Percentiles rank a stretch among this genome's conserved stretches.
Evolutionary conservation across 2,888 invertebrate genomes (phyloP).

Genomic region (Orthonychiurus folsomi): DNA sequence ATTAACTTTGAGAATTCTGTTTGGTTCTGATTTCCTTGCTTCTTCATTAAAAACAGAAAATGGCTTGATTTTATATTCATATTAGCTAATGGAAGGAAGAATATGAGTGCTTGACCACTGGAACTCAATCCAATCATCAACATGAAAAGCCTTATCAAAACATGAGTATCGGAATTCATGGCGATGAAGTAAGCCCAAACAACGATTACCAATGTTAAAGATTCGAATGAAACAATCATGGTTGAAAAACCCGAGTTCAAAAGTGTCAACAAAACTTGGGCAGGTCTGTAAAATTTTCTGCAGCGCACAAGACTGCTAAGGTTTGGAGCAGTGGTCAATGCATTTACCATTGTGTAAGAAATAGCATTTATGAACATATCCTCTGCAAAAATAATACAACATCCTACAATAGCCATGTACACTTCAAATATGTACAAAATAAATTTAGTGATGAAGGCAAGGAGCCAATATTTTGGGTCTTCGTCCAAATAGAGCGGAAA

Average conservation of each 20-base stretch:
- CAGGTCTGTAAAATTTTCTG: too few relatives aligned
- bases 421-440: not conserved
- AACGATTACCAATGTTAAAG: not conserved
- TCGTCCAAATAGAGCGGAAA: not conserved
- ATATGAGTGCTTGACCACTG: not conserved
- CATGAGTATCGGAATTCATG: not conserved
- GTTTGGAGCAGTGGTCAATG: too few relatives aligned
- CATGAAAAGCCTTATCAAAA: not conserved
- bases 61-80: not conserved
- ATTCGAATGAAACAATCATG: not conserved
- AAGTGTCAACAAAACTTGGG: too few relatives aligned
- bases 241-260: not conserved
- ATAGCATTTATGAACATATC: too few relatives aligned
- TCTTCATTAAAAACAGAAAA: not conserved
- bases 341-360: too few relatives aligned
- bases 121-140: not conserved
- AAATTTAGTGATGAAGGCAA: not conserved
- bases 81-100: not conserved
- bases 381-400: not conserved
- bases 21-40: not conserved
- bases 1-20: not conserved
- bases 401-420: not conserved
- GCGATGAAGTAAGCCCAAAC: not conserved
- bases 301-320: too few relatives aligned
- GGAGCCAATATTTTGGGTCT: not conserved